Conservation (phyloP, 2,888 invertebrate species). For the Urechis unicinctus region DNA sequence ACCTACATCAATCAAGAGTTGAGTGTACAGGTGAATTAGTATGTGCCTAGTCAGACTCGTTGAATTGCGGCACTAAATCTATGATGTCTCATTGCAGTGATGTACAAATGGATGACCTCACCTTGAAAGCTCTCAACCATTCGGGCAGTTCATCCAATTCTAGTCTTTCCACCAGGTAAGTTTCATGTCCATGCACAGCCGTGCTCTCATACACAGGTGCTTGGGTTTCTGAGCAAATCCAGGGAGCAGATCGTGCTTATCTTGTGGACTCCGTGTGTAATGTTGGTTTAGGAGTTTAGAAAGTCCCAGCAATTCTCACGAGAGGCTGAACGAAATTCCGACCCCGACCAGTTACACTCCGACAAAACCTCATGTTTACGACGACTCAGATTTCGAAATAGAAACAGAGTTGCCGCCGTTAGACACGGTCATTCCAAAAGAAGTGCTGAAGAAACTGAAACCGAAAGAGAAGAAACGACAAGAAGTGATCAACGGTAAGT, state of each 20-base stretch:
- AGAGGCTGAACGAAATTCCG: slow-evolving; percentile 5
- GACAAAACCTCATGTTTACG: too few relatives aligned
- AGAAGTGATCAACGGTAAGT: slow-evolving; percentile 81
- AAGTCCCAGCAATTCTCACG: slow-evolving; percentile 55
- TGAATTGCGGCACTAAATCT: too few relatives aligned
- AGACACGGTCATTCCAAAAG: slow-evolving; percentile 70
- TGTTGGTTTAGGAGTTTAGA: slow-evolving; percentile 57
- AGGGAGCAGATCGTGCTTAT: too few relatives aligned
- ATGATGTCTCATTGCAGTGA: too few relatives aligned
- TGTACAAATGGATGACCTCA: slow-evolving; percentile 51
- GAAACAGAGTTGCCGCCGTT: slow-evolving; percentile 72
- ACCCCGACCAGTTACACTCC: background rate
- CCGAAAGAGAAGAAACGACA: slow-evolving; percentile 81
- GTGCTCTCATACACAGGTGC: background rate
- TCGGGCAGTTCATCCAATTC: slow-evolving; percentile 69
- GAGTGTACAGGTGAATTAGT: too few relatives aligned
- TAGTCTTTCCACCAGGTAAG: slow-evolving; percentile 61
- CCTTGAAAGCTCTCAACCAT: slow-evolving; percentile 47
- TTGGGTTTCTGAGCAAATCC: too few relatives aligned
- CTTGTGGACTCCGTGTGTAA: too few relatives aligned
- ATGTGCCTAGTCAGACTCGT: too few relatives aligned
- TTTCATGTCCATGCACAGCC: slow-evolving; percentile 3
- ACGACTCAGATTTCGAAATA: slow-evolving; percentile 50
- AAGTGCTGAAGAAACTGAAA: slow-evolving; percentile 66
- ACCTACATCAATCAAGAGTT: too few relatives aligned